Base-by-base conservation (phyloP, 2,888 invertebrate species). In the Octodonta nipae region DNA sequence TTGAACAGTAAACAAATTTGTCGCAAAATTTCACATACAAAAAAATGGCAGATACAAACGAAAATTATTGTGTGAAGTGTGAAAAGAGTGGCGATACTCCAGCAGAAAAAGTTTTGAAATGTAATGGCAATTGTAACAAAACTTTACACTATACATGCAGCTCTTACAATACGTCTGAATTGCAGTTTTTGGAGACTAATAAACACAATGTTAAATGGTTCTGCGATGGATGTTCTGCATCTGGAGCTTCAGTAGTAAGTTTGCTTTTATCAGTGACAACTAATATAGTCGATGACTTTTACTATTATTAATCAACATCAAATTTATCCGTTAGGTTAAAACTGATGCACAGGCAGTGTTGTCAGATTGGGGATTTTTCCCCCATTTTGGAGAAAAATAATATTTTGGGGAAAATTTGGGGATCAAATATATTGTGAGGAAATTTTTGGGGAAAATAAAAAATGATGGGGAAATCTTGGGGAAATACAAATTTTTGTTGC, bases 51-150 rank as follows among this genome's bases (percentile, higher is more conserved):
- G 45, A 43, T 30, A 37, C 38, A 31, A 47, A 31, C 34, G 42
- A 38, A 49, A 45, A 48, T 51, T 51, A 44, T 39, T 50, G 46
- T 50, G 48, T 45, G 36, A 46, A 46, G 46, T 50, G 46, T 42
- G 45, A 42, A 35, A 41, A 40, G 27, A 41, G 45, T 22, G 28
- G 20, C 12, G 36, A 43, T 14, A 26, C 38, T 14, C 8, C 11
- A 6, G 26, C 36, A 1, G 42, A 46, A 7, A 46, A 48, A 32
- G 43, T 42, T 20, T 37, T 49, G 11, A 49, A 47, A 38, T 49
- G 49, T 28, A 48, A 44, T 25, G 40, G 42, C 10, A 40, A 41
- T 15, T 49, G 49, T 35, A 48, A 47, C 32, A 47, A 47, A 28
- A 42, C 39, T 8, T 29, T 49, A 13, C 49, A 49, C 28, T 48